These are phyloP conservation scores for Lacanobia oleracea DNA, from an alignment of 2,888 invertebrate genomes.

Conservation along the genomic window DNA sequence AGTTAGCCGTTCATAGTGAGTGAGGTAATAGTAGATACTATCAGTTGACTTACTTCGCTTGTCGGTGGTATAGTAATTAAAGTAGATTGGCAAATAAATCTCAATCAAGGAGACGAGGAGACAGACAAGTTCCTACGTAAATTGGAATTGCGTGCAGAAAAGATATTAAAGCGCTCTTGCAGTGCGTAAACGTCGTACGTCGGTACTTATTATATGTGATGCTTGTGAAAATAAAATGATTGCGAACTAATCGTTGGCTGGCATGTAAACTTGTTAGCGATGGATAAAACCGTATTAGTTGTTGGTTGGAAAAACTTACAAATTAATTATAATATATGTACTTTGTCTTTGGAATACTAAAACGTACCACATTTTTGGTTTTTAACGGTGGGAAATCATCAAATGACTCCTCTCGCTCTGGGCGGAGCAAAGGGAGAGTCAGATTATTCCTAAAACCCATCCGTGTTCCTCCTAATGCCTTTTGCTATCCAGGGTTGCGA, in stretches of 20 bases:
- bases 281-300: neutral
- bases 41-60: conserved; percentile 26
- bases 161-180: conserved; percentile 13
- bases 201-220: neutral
- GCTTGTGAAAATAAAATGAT: conserved; percentile 5
- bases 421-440: no score
- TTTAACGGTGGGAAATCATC: no score
- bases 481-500: no score
- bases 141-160: conserved; percentile 24
- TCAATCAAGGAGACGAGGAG: conserved; percentile 22
- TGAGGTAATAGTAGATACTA: conserved; percentile 33
- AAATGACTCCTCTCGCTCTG: no score
- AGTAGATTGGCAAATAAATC: conserved; percentile 50
- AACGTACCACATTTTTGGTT: neutral
- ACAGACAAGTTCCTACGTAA: conserved; percentile 10
- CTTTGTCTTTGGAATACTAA: neutral
- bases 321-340: neutral
- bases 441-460: no score
- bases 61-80: conserved; percentile 39
- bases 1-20: conserved; percentile 2
- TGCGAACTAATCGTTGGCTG: neutral
- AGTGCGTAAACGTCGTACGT: conserved; percentile 5
- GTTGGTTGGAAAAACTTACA: neutral
- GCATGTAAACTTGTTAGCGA: conserved; percentile 3
- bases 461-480: no score